Evolutionary conservation across 2,888 invertebrate genomes (phyloP).

Genomic region (Itoplectis maculator): DNA sequence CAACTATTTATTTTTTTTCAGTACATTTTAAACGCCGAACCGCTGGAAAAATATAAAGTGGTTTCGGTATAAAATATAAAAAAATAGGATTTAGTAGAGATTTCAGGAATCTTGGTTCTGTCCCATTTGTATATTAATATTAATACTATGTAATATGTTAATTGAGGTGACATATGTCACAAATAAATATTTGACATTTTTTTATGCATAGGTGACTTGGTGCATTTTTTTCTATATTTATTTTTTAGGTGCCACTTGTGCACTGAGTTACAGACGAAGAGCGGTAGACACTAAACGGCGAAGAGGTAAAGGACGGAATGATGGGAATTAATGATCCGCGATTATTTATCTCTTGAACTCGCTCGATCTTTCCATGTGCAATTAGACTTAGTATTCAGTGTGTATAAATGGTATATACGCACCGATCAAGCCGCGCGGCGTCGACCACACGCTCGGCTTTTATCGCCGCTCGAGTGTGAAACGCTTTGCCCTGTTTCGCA

Average conservation of each 20-base stretch:
- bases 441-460: conserved; percentile 50
- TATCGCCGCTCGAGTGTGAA: conserved; percentile 49
- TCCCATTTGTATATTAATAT: too few species aligned
- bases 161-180: too few species aligned
- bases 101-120: too few species aligned
- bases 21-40: too few species aligned
- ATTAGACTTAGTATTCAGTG: conserved; percentile 63
- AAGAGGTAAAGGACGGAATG: conserved; percentile 27
- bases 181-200: too few species aligned
- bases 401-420: conserved; percentile 25
- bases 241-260: not conserved
- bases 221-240: not conserved
- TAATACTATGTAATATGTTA: too few species aligned
- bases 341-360: conserved; percentile 56
- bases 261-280: not conserved
- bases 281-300: not conserved
- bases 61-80: too few species aligned
- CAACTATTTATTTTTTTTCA: too few species aligned
- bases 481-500: conserved; percentile 48
- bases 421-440: conserved; percentile 25
- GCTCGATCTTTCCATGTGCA: conserved; percentile 59
- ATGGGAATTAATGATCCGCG: conserved; percentile 61
- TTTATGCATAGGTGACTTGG: too few species aligned
- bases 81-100: too few species aligned
- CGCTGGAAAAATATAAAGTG: too few species aligned